Evolutionary conservation across 2,797 vertebrate species (phyloP), one percentile per base, ranked within the genome.

Genomic region (Pseudochirops corinnae): DNA sequence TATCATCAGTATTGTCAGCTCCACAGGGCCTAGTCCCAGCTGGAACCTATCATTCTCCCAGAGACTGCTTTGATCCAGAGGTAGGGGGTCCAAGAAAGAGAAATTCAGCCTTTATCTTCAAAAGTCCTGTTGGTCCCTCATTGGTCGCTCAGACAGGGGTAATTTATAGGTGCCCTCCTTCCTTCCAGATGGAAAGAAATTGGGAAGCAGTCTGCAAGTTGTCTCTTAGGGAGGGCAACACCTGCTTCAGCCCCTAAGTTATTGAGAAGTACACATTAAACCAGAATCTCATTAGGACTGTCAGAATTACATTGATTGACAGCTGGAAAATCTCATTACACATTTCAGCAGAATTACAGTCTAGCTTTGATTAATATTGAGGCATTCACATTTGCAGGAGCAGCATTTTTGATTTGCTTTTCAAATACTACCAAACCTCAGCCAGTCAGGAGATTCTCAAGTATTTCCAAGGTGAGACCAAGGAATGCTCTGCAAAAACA

Each of bases 311-410:
- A 92, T n/a, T 93, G 96, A 98, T 57, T 93, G 94, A 97, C 97
- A 98, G 96, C 60, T 96, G 95, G 93, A 94, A 98, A 98, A 97
- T 93, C 52, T 97, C 94, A 7, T 93, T 93, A 95, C 93, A 56
- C 93, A 91, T 97, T 98, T 98, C 96, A 50, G 0, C 57, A 96
- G 95, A 74, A 96, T 52, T 92, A 28, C 7, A 24, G 91, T 50
- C 97, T 93, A 96, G 28, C 58, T 97, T 95, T 94, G 97, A 98
- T 98, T 98, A 98, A 97, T 97, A 98, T 97, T 96, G 97, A 97
- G 96, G 90, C 55, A 57, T 29, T 94, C 82, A 1, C 90, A 58
- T 98, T 96, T 98, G 95, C 91, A 96, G 97, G 97, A 96, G n/a
- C 74, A 98, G 97, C 91, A 14, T 93, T 97, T 97, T 96, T 67